Percentiles rank a stretch among this genome's conserved stretches.
Conservation (phyloP, 2,888 invertebrate genomes). For the Heliconius ismenius region DNA sequence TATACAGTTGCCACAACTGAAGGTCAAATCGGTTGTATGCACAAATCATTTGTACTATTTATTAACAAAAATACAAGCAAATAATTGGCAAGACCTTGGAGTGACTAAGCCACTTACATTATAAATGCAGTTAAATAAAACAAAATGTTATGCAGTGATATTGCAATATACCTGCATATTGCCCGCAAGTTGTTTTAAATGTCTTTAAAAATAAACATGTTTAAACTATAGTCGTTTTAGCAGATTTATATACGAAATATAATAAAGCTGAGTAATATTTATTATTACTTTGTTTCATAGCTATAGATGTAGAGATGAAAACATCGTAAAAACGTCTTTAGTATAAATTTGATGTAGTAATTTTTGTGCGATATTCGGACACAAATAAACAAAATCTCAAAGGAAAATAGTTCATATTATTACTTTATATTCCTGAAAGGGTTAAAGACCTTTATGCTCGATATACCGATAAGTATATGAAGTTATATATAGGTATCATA, state of each 20-base stretch:
- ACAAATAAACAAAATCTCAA: neutral
- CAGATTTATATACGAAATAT: neutral
- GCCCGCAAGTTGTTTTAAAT: neutral
- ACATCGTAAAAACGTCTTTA: neutral
- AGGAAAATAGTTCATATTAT: neutral
- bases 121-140: slow-evolving; percentile 23
- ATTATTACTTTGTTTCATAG: neutral
- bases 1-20: slow-evolving; percentile 4
- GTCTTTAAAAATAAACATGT: neutral
- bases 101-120: slow-evolving; percentile 9
- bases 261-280: neutral
- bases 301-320: neutral
- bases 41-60: slow-evolving; percentile 17
- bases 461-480: neutral
- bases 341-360: neutral
- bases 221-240: neutral
- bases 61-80: slow-evolving; percentile 22
- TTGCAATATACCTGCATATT: neutral
- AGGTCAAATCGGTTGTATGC: slow-evolving; percentile 20
- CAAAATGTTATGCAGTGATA: neutral
- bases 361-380: neutral
- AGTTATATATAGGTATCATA: neutral
- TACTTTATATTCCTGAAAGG: neutral
- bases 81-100: slow-evolving; percentile 19
- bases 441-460: slow-evolving; percentile 1